Percentiles rank a stretch among this genome's conserved stretches.
phyloP scores from a whole-genome alignment of 2,797 vertebrate species.

The Picus viridis region DNA sequence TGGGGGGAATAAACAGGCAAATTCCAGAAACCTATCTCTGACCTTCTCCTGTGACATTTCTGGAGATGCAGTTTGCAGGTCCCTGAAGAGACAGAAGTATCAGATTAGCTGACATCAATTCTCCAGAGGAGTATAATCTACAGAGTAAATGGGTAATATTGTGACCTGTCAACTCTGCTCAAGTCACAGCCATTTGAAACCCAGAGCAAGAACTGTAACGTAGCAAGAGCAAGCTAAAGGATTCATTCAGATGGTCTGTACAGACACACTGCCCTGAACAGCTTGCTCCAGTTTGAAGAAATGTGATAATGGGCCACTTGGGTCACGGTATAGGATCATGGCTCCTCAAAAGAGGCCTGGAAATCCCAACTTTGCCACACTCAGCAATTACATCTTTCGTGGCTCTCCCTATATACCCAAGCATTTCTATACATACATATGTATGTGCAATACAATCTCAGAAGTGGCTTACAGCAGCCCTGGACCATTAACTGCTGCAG shows the following conservation, averaged over 20 bases:
- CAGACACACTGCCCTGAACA: neutral
- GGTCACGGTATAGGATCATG: neutral
- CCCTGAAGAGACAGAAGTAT: neutral
- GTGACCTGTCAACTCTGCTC: conserved; percentile 1
- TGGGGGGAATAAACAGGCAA: neutral
- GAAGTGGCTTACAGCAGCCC: neutral
- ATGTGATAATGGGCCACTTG: neutral
- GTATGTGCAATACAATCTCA: neutral
- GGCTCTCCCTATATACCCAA: neutral
- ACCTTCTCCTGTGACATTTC: neutral
- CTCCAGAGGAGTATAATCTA: conserved; percentile 21
- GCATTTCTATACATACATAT: rapidly evolving
- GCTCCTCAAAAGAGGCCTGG: neutral
- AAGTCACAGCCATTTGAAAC: neutral
- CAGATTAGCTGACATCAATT: conserved; percentile 22
- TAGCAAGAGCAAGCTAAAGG: neutral
- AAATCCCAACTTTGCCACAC: neutral
- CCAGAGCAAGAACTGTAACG: neutral
- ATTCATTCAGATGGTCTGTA: neutral
- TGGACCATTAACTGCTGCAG: neutral
- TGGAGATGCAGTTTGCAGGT: neutral
- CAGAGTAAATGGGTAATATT: conserved; percentile 21
- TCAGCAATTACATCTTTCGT: neutral
- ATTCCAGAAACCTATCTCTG: conserved; percentile 7
- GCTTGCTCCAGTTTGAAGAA: conserved; percentile 12